Conservation (phyloP, 1,140 invertebrate genomes). For the Piezodorus guildinii region DNA sequence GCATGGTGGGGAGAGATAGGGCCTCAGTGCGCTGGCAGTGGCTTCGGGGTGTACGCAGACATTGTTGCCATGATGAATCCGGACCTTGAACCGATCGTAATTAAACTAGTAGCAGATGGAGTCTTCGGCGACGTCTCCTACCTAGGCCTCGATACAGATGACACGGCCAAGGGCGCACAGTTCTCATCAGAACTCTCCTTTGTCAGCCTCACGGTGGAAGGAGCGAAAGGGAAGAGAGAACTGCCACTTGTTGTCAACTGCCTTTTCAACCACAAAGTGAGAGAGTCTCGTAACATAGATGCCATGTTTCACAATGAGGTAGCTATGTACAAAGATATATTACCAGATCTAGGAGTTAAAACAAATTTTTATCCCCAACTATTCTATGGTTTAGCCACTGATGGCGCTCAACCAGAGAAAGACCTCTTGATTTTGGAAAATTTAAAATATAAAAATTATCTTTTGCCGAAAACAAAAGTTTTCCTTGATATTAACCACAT, state of each 20-base stretch:
- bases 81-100: not conserved
- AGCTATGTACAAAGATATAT: not conserved
- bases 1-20: too few species aligned
- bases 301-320: not conserved
- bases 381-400: not conserved
- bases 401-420: not conserved
- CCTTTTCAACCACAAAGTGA: not conserved
- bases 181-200: not conserved
- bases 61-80: too few species aligned
- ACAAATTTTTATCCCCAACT: not conserved
- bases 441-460: not conserved
- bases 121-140: not conserved
- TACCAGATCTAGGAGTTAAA: not conserved
- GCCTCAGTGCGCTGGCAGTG: too few species aligned
- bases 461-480: not conserved
- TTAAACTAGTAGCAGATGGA: not conserved
- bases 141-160: not conserved
- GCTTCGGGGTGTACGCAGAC: too few species aligned
- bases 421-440: not conserved
- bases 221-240: too few species aligned
- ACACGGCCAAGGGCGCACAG: not conserved
- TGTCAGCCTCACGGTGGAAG: too few species aligned
- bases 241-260: too few species aligned
- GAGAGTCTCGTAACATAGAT: not conserved
- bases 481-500: conserved; percentile 2